These are phyloP conservation scores for Castor canadensis DNA, from an alignment of 2,113 vertebrate genomes.

Conservation along the genomic window DNA sequence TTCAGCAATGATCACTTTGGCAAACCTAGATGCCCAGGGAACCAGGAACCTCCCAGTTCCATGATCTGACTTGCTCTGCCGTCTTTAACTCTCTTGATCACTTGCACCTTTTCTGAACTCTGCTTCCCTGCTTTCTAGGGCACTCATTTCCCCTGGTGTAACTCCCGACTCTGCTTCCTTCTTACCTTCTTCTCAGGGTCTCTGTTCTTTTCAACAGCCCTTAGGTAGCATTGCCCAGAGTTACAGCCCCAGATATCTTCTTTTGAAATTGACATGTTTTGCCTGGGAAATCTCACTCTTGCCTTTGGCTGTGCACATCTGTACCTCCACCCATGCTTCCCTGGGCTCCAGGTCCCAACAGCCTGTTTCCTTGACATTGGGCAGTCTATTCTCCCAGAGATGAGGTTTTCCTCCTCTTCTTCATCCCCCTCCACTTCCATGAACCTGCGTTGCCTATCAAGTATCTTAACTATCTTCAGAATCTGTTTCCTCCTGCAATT, in stretches of 20 bases:
- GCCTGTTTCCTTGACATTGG: neutral
- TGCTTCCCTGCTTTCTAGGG: neutral
- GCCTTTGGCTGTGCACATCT: neutral
- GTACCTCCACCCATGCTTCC: neutral
- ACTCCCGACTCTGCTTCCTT: neutral
- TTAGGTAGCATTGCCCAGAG: neutral
- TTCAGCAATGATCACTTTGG: neutral
- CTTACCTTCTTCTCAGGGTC: neutral
- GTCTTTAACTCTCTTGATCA: neutral
- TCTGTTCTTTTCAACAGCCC: neutral
- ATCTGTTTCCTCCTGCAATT: neutral
- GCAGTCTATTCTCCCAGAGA: neutral
- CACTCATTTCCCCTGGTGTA: neutral
- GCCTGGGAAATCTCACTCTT: neutral
- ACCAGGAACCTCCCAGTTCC: neutral
- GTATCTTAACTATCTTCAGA: neutral
- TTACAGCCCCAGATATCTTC: neutral
- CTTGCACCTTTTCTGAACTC: neutral
- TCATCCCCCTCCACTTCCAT: fast-evolving
- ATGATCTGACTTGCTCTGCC: neutral
- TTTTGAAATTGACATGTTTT: neutral
- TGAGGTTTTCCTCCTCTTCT: neutral
- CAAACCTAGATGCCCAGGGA: neutral
- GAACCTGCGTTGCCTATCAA: neutral
- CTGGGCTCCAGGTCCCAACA: neutral